phyloP scores from a whole-genome alignment of 2,113 vertebrate species.

The Meriones unguiculatus region DNA sequence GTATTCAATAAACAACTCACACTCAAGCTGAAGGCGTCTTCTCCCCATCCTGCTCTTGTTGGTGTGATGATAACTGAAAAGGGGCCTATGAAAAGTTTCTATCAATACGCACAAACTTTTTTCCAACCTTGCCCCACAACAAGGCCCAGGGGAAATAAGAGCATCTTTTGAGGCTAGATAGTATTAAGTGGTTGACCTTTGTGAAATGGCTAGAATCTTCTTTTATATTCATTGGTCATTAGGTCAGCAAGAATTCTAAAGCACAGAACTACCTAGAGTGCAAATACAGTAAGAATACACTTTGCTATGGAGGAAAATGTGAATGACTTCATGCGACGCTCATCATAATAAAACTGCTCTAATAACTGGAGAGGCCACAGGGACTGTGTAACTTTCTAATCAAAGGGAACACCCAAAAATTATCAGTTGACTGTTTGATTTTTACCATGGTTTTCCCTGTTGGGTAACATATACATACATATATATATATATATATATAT shows the following conservation, averaged over 20 bases:
- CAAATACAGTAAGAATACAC: constrained; percentile 35
- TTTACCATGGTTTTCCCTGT: background rate
- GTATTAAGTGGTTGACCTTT: constrained; percentile 64
- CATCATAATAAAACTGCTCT: background rate
- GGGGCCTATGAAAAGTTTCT: background rate
- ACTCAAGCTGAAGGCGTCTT: background rate
- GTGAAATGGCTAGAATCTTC: constrained; percentile 35
- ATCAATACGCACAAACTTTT: background rate
- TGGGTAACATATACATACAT: background rate
- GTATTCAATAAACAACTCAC: background rate
- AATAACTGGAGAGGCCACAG: background rate
- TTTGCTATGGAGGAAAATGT: constrained; percentile 12
- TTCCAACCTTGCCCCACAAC: background rate
- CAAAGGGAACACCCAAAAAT: background rate
- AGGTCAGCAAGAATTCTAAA: constrained; percentile 55
- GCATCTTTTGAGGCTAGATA: constrained; percentile 46
- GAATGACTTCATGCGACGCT: background rate
- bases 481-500: no score
- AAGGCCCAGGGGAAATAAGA: background rate
- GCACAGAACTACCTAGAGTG: constrained; percentile 11
- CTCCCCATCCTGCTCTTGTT: background rate
- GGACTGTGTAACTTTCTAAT: background rate
- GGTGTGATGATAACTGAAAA: background rate
- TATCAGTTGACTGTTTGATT: background rate
- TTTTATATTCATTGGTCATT: constrained; percentile 69